Evolutionary conservation across 2,797 vertebrate genomes (phyloP), one percentile per base, ranked within the genome.

Genomic region (Arremon brunneinucha): DNA sequence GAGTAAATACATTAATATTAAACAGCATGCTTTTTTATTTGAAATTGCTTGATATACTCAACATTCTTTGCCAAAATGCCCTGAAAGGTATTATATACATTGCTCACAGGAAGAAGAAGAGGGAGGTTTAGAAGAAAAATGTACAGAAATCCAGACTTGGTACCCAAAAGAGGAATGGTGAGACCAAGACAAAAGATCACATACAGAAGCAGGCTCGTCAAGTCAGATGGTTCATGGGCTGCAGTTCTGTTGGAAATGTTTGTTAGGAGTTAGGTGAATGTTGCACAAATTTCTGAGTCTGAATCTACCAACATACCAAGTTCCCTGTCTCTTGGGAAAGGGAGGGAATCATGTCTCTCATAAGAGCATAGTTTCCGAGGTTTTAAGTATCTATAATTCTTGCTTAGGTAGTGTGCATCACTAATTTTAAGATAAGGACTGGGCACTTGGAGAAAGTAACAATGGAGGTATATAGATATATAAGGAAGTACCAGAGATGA

Each of bases 1-100:
- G 35, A 84, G 32, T 55, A 94, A 96, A 92, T 50, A 91, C n/a
- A 74, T 67, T 43, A 90, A 86, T 82, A 93, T 89, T 94, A 91
- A 93, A 35, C 27, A 83, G 28, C 12, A 59, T 57, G 41, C n/a
- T 90, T 50, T 83, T 95, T 83, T 75, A 85, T 64, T 82, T 30
- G 11, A 82, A 97, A 90, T 76, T 63, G 35, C 34, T 94, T 91
- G 56, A 95, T 88, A n/a, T 76, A 35, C 92, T 26, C 57, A 50
- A 28, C 6, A 34, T 62, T 94, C 19, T 57, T 26, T 79, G 24
- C 79, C 68, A 90, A 84, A 90, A 78, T 79, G 28, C 20, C 28
- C 27, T 17, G 4, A 68, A 80, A 20, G 27, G 39, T 72, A 41
- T 57, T 11, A 10, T 43, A 55, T 5, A 18, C 15, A 49, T 44